Evolutionary conservation across 2,888 invertebrate genomes (phyloP).

Genomic region (Emmelina monodactyla): DNA sequence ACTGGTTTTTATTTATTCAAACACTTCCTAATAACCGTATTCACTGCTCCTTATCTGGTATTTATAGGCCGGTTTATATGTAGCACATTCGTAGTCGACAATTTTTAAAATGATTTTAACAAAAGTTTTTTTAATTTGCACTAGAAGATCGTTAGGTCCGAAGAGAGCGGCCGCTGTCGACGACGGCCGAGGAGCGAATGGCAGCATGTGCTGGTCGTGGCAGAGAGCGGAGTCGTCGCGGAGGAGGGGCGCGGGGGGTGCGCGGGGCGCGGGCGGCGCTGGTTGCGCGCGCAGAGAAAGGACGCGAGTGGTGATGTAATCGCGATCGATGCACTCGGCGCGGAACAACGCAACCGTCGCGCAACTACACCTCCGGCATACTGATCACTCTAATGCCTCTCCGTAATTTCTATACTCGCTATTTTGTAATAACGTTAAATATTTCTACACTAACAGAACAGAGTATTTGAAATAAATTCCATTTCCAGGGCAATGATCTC

Average conservation of each 20-base stretch:
- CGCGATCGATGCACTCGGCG: constrained; percentile 59
- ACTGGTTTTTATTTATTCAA: constrained; percentile 18
- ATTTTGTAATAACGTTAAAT: too few species aligned
- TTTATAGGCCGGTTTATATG: constrained; percentile 16
- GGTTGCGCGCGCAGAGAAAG: constrained; percentile 62
- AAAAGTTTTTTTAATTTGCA: constrained; percentile 38
- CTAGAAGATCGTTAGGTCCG: constrained; percentile 22
- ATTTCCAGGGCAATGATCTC: too few species aligned
- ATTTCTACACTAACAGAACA: too few species aligned
- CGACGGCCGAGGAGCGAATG: background rate
- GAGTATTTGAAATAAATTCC: too few species aligned
- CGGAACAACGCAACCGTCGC: constrained; percentile 30
- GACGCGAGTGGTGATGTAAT: constrained; percentile 62
- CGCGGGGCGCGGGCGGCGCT: constrained; percentile 28
- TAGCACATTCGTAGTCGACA: constrained; percentile 21
- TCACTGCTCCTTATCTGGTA: constrained; percentile 24
- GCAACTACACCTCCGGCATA: constrained; percentile 7
- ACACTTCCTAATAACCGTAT: constrained; percentile 26
- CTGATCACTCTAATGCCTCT: too few species aligned
- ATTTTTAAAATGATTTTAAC: constrained; percentile 25
- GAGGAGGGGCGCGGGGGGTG: constrained; percentile 14
- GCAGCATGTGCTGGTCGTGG: constrained; percentile 29
- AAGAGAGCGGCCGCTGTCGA: constrained; percentile 30
- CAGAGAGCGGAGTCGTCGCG: constrained; percentile 33
- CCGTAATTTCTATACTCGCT: too few species aligned